phyloP scores from a whole-genome alignment of 2,888 invertebrate genomes.

The Autographa gamma region DNA sequence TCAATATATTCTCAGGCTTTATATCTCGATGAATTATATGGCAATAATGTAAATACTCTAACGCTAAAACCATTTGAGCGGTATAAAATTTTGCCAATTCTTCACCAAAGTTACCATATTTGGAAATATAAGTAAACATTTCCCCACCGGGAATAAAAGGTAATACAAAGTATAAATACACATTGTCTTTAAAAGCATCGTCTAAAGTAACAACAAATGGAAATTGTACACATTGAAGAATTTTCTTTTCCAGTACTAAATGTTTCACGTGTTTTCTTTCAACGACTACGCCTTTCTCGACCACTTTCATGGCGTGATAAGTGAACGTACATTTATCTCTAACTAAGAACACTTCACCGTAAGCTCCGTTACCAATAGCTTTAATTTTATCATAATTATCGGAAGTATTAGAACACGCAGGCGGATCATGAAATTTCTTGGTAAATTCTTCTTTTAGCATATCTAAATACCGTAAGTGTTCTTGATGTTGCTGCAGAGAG shows the following conservation, averaged over 20 bases:
- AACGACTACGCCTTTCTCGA: conserved; percentile 95
- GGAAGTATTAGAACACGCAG: conserved; percentile 53
- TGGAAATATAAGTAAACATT: conserved; percentile 93
- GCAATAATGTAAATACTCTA: conserved; percentile 97
- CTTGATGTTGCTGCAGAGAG: conserved; percentile 74
- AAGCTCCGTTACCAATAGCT: conserved; percentile 96
- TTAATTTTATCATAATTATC: conserved; percentile 92
- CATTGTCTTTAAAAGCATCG: conserved; percentile 94
- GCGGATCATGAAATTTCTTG: conserved; percentile 64
- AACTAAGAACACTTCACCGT: conserved; percentile 95
- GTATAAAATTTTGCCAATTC: conserved; percentile 95
- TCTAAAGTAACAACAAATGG: conserved; percentile 95
- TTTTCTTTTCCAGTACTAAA: conserved; percentile 95
- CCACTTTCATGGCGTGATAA: conserved; percentile 96
- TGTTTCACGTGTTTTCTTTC: conserved; percentile 96
- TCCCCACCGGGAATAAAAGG: conserved; percentile 96
- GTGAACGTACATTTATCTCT: conserved; percentile 90
- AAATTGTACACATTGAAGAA: conserved; percentile 94
- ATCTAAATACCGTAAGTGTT: conserved; percentile 76
- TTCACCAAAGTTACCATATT: conserved; percentile 91
- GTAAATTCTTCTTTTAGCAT: conserved; percentile 77
- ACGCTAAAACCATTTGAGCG: conserved; percentile 95
- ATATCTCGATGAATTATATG: conserved; percentile 96
- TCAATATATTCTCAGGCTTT: conserved; percentile 96
- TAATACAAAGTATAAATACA: conserved; percentile 94